Base-by-base conservation (phyloP, 2,113 vertebrate species). In the Notothenia rossii region DNA sequence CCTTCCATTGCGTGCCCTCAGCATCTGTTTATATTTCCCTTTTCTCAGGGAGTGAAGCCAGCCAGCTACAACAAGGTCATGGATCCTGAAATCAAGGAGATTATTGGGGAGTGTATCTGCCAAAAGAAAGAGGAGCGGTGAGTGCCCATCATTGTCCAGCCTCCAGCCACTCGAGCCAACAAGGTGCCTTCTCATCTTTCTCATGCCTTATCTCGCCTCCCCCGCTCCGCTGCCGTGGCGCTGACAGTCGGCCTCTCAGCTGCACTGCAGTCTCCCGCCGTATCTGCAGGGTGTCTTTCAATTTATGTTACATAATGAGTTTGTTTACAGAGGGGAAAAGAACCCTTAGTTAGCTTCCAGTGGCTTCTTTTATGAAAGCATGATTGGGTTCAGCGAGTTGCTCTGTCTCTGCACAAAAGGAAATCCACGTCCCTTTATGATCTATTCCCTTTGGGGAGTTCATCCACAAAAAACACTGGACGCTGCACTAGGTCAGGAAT, bases 41-140 rank as follows among this genome's bases (percentile, higher is more conserved):
- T 91, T 79, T 73, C 73, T 72, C 86, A 98, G 97, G 97, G 97
- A 86, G 97, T 98, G 92, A 98, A 98, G 90, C 97, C 97, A 33
- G 97, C 97, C 89, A 98, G 97, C 91, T 98, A 97, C 92, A 96
- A 98, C 90, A 98, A 98, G 91, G 96, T 98, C 83, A 93, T 96
- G 14, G 97, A 98, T 92, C 97, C 97, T 66, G 97, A 98, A 95
- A 97, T 98, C 87, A 98, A 98, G 91, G 97, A 98, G 93, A 98
- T 98, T 87, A 98, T 98, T 86, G 97, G 97, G 2, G 97, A 98
- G 85, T 98, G 97, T 55, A 98, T 98, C 93, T 98, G 97, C 93
- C 98, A 98, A 94, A 98, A 98, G 90, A 98, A 98, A 91, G 97
- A 97, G 91, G 97, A 98, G 88, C 96, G 97, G 97, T 98, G 91